These are phyloP conservation scores for Mus pahari DNA, from an alignment of 2,113 vertebrate species.

Conservation along the genomic window DNA sequence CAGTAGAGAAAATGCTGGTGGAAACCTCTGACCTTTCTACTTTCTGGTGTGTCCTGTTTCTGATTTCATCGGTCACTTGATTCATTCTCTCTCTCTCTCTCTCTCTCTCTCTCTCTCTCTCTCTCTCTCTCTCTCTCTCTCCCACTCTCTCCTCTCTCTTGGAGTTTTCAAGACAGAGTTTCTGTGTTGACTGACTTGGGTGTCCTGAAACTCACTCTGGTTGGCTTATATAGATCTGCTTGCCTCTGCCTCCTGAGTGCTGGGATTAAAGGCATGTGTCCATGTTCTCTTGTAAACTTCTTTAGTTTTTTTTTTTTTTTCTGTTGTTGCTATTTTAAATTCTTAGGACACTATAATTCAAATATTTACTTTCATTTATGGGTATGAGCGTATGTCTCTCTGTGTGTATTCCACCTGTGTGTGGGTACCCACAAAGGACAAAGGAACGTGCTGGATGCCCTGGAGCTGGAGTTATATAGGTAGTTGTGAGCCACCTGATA, in stretches of 20 bases:
- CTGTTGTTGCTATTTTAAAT: background rate
- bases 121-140: background rate
- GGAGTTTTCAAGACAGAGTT: background rate
- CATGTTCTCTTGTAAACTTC: slow-evolving; percentile 7
- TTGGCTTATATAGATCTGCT: background rate
- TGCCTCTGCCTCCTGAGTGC: background rate
- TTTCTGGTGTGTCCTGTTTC: slow-evolving; percentile 88
- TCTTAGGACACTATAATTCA: slow-evolving; percentile 45
- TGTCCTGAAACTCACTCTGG: background rate
- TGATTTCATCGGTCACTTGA: background rate
- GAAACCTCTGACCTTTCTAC: slow-evolving; percentile 93
- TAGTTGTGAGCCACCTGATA: background rate
- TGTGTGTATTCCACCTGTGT: background rate
- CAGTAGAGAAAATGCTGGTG: slow-evolving; percentile 87
- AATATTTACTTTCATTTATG: background rate
- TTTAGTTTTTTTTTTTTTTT: background rate
- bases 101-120: background rate
- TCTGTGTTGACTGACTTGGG: background rate
- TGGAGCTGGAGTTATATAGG: too few relatives aligned
- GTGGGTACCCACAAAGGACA: background rate
- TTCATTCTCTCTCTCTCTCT: background rate
- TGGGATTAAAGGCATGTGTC: background rate
- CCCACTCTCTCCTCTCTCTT: too few relatives aligned
- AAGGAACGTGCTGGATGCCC: background rate
- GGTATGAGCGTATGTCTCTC: background rate